Evolutionary conservation across 37 sponge, comb jelly and placozoan species (phyloP), one percentile per base, ranked within the genome.

Genomic region (Diacarnus erythraeanus): DNA sequence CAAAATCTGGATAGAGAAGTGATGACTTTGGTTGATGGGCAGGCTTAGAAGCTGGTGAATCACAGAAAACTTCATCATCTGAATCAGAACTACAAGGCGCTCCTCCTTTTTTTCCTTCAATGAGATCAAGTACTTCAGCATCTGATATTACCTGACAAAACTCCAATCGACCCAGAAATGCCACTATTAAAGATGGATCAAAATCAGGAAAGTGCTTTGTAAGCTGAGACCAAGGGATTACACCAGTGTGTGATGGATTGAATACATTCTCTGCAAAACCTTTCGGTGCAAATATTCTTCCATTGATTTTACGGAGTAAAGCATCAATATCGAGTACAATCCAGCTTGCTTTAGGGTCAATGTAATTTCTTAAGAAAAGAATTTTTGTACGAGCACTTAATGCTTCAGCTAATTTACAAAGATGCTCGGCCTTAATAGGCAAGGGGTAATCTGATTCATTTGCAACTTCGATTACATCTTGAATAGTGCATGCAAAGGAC

Each of bases 271-370:
- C 67, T 1, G 1, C 12, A 27, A 85, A 73, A 17, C 64, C 25
- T 25, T 61, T 0, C 8, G 86, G 79, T 26, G 86, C 86, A 78
- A 85, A 85, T 31, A 85, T 70, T 20, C 30, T 31, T 1, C 74
- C 86, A 27, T 78, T 54, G 66, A 85, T 72, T 29, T 78, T 64
- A 10, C 1, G 38, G 37, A 85, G 79, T 8, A 85, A 54, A 17
- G 58, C 71, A 63, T 77, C 77, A 20, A 78, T 76, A 2, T 85
- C 74, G 1, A 85, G 65, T 3, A 85, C 61, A 60, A 85, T 78
- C 79, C 77, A 78, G 47, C 86, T 85, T 27, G 61, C 40, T 12
- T 77, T 39, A 39, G 37, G 54, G 56, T 42, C 22, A 2, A 1
- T 3, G 2, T 56, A 33, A 72, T 85, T 71, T 17, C 57, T 57